phyloP scores from a whole-genome alignment of 2,888 invertebrate genomes.

The Mechanitis mazaeus region DNA sequence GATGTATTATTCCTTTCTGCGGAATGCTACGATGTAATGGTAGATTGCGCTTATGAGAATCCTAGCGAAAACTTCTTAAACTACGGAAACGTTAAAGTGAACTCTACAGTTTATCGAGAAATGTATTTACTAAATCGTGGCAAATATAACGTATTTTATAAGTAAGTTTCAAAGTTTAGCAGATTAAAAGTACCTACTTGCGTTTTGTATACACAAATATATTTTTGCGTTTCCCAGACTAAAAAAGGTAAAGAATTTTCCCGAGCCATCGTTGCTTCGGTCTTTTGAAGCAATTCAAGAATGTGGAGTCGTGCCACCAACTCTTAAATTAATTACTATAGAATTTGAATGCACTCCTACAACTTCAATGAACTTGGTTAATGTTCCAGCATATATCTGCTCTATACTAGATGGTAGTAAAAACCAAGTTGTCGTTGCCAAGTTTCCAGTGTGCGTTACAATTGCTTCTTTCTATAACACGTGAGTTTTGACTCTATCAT shows the following conservation, averaged over 20 bases:
- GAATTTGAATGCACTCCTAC: conserved; percentile 64
- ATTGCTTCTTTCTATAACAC: conserved; percentile 71
- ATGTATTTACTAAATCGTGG: conserved; percentile 77
- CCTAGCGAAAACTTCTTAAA: conserved; percentile 63
- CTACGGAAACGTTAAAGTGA: conserved; percentile 77
- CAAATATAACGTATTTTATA: conserved; percentile 73
- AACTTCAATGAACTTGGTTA: conserved; percentile 58
- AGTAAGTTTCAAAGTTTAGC: conserved; percentile 47
- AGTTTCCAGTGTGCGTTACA: conserved; percentile 63
- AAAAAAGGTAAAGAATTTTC: conserved; percentile 67
- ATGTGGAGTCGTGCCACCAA: conserved; percentile 53
- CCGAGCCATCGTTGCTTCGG: conserved; percentile 56
- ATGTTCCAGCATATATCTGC: conserved; percentile 62
- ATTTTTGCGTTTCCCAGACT: conserved; percentile 40
- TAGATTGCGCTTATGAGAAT: conserved; percentile 72
- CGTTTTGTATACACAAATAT: neutral
- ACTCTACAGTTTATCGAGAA: conserved; percentile 55
- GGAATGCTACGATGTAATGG: conserved; percentile 77
- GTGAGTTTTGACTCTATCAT: conserved; percentile 34
- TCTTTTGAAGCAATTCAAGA: conserved; percentile 56
- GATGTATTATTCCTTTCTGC: conserved; percentile 67
- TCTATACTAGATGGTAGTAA: conserved; percentile 64
- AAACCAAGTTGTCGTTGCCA: conserved; percentile 65
- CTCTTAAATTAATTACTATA: conserved; percentile 45
- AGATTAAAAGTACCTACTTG: neutral